A percentile compares a stretch with the other conserved stretches of the same genome.
Evolutionary conservation across 2,797 vertebrate genomes (phyloP).

Genomic region (Gymnoscopelus microlampas): DNA sequence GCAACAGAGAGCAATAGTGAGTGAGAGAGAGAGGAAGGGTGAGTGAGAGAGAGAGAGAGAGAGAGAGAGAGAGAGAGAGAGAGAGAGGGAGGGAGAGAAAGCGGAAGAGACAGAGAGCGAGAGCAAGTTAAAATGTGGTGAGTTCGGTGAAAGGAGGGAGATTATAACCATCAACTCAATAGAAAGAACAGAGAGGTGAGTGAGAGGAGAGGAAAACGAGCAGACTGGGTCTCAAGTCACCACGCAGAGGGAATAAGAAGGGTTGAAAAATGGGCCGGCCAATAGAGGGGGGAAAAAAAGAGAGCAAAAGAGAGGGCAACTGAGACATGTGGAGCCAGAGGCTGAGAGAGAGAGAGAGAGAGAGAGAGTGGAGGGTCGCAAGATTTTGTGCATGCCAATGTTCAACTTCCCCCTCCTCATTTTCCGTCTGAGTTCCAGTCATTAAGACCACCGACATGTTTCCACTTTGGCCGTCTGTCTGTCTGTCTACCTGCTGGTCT

Average conservation of each 20-base stretch:
- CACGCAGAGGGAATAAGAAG: too few species aligned
- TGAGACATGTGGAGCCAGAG: constrained; percentile 26
- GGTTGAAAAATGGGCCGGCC: too few species aligned
- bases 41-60: neutral
- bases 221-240: constrained; percentile 6
- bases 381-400: constrained; percentile 51
- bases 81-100: neutral
- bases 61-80: neutral
- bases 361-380: constrained; percentile 23
- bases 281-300: neutral
- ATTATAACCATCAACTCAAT: constrained; percentile 1
- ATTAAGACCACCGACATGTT: constrained; percentile 73
- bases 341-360: constrained; percentile 12
- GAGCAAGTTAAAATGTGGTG: neutral
- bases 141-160: neutral
- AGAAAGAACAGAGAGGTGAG: neutral
- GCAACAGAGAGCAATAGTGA: neutral
- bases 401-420: constrained; percentile 67
- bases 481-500: constrained; percentile 37
- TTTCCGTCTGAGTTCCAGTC: constrained; percentile 77
- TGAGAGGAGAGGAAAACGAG: constrained; percentile 11
- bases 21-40: neutral
- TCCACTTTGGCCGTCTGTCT: constrained; percentile 63
- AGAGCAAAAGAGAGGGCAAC: constrained; percentile 45
- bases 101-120: neutral